Evolutionary conservation across 2,888 invertebrate genomes (phyloP).

Genomic region (Dicyrtoma fusca): DNA sequence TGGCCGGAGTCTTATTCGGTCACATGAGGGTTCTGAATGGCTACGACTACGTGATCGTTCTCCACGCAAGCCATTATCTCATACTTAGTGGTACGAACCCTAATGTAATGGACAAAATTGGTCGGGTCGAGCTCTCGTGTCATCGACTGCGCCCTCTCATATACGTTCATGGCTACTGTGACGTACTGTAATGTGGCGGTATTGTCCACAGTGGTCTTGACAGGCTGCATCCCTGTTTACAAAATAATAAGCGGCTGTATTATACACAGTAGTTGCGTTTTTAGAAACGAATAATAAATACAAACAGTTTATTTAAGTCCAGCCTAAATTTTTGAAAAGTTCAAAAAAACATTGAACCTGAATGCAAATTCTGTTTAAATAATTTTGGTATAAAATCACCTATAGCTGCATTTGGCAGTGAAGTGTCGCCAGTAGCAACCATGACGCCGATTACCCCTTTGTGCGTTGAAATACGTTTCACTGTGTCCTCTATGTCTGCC

Average conservation of each 20-base stretch:
- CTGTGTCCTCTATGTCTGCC: constrained; percentile 48
- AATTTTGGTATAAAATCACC: no score
- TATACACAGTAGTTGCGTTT: no score
- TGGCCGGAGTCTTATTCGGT: no score
- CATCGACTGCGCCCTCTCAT: constrained; percentile 41
- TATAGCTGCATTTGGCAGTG: no score
- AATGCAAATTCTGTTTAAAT: no score
- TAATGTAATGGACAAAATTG: constrained; percentile 46
- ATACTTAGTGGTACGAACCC: constrained; percentile 49
- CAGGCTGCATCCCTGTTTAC: no score
- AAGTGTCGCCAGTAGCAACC: constrained; percentile 44
- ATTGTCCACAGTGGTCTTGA: constrained; percentile 53
- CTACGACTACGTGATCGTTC: constrained; percentile 35
- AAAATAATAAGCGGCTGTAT: no score
- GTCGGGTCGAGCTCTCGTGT: constrained; percentile 50
- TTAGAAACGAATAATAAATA: background rate
- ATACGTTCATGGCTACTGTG: constrained; percentile 37
- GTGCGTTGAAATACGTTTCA: constrained; percentile 51
- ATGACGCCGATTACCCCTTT: constrained; percentile 52
- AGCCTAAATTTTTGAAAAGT: no score
- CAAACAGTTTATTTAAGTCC: no score
- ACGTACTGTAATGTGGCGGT: constrained; percentile 50
- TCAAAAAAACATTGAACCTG: no score
- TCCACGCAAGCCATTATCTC: constrained; percentile 45
- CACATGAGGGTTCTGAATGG: constrained; percentile 28